Evolutionary conservation across 2,888 invertebrate species (phyloP).

Genomic region (Phengaris alcon): DNA sequence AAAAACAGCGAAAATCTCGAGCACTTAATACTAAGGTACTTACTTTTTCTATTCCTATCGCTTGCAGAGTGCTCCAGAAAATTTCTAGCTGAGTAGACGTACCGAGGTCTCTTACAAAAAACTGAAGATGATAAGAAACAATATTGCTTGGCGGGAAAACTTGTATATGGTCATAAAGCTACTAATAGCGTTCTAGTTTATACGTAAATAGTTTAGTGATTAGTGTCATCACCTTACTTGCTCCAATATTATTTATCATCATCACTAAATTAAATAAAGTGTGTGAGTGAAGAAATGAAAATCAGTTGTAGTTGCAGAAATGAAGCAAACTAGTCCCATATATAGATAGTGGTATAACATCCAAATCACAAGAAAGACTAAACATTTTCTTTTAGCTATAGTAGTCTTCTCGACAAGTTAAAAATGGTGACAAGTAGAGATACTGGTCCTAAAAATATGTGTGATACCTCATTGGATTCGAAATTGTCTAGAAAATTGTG

Average conservation of each 20-base stretch:
- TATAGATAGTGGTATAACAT: not conserved
- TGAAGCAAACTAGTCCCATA: constrained; percentile 1
- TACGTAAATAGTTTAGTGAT: constrained; percentile 48
- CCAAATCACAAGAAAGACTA: not conserved
- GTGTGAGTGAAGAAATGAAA: constrained; percentile 14
- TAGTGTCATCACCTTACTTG: constrained; percentile 65
- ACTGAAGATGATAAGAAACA: not conserved
- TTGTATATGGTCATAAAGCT: constrained; percentile 46
- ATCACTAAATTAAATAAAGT: constrained; percentile 28
- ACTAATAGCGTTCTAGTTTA: constrained; percentile 46
- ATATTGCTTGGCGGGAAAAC: constrained; percentile 59
- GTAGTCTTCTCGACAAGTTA: not conserved
- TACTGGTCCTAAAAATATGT: too few relatives aligned
- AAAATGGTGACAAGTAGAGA: too few relatives aligned
- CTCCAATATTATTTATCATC: constrained; percentile 51
- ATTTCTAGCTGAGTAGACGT: not conserved
- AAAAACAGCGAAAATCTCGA: not conserved
- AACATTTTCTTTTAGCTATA: not conserved
- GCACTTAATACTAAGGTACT: not conserved
- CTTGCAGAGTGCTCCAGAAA: not conserved
- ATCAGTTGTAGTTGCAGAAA: constrained; percentile 1
- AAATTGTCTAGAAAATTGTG: too few relatives aligned
- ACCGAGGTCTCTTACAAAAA: not conserved
- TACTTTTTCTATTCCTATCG: not conserved
- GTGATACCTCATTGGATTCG: too few relatives aligned